Evolutionary conservation across 2,888 invertebrate species (phyloP), one percentile per base, ranked within the genome.

Genomic region (Cancer borealis): DNA sequence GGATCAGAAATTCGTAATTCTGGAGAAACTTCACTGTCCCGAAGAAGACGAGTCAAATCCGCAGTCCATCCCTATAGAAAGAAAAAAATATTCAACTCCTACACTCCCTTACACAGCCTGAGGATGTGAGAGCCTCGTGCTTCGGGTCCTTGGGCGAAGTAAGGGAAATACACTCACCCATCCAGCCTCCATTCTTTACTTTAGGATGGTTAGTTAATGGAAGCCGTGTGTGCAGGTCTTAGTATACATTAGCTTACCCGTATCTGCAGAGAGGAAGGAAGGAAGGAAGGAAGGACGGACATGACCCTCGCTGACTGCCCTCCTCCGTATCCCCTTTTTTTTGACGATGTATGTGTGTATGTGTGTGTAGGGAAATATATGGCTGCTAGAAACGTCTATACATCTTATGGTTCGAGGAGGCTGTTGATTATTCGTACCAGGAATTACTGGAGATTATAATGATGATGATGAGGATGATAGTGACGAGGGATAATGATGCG

Each of bases 151-250:
- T 14, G 21, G 66, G n/a, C n/a, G 21, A 66, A 66, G 66, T 66
- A 66, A 66, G n/a, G n/a, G 66, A 66, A 66, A 66, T 66, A n/a
- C n/a, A 66, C 66, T 6, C 66, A n/a, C n/a, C n/a, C 66, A 66
- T 6, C 66, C 66, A n/a, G 6, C n/a, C 66, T 66, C 14, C 54
- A 66, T n/a, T 66, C 60, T 66, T 66, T 66, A 1, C 17, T 66
- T 66, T n/a, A 66, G 66, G 66, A n/a, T 6, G 66, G 66, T 5
- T 21, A n/a, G n/a, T 66, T 66, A 66, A 66, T 66, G 66, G 66
- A 66, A n/a, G 66, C 66, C 66, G 14, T n/a, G 66, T 54, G 14
- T 66, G 66, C 5, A n/a, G n/a, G 66, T 66, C 66, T 66, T 66
- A 21, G 66, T 66, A n/a, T 21, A n/a, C n/a, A 66, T 66, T 66